Conservation (phyloP, 2,797 vertebrate species). For the Cephalopachus bancanus region DNA sequence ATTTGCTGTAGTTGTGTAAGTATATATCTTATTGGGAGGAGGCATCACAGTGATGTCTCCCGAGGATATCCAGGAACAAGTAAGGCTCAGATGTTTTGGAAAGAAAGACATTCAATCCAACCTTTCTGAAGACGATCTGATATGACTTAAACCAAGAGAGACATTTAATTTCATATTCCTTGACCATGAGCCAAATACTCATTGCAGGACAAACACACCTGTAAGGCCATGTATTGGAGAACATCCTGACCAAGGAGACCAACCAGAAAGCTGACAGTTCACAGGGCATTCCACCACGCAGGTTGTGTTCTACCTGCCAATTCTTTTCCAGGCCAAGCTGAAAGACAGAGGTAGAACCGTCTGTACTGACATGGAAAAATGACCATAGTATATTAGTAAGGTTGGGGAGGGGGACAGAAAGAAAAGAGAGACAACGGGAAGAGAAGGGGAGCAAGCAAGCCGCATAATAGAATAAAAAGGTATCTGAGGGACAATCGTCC, state of each 20-base stretch:
- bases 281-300: constrained; percentile 97
- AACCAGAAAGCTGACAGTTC: constrained; percentile 98
- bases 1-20: not conserved
- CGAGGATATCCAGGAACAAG: not conserved
- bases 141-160: not conserved
- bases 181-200: not conserved
- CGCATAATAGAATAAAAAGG: not conserved
- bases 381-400: not conserved
- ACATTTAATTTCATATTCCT: not conserved
- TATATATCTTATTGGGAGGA: not conserved
- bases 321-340: constrained; percentile 95
- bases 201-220: constrained; percentile 88
- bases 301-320: constrained; percentile 97
- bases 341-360: constrained; percentile 62
- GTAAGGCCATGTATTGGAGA: constrained; percentile 96
- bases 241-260: constrained; percentile 97
- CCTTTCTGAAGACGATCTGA: not conserved
- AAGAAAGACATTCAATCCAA: not conserved
- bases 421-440: too few relatives aligned
- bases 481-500: not conserved
- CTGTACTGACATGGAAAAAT: not conserved
- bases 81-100: not conserved
- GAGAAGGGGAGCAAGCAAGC: not conserved
- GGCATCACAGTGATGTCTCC: not conserved
- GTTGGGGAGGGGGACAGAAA: not conserved